Percentiles rank a stretch among this genome's conserved stretches.
These are phyloP conservation scores for Reticulitermes lucifugus DNA, from an alignment of 2,888 invertebrate genomes.

Conservation along the genomic window DNA sequence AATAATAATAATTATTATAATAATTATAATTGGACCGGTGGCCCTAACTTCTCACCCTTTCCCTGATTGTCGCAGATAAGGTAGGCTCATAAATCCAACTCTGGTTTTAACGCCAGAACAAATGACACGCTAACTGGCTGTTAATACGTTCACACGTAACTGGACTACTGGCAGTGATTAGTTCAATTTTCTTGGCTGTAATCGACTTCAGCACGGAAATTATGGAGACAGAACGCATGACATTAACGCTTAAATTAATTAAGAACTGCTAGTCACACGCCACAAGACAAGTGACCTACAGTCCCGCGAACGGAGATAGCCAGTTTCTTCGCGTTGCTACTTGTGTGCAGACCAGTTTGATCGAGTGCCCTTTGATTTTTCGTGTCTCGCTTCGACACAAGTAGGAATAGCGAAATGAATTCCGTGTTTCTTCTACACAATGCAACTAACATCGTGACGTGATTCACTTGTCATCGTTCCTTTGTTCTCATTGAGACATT, in stretches of 20 bases:
- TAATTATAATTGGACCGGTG: too few species aligned
- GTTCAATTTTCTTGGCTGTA: not conserved
- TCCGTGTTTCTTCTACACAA: too few species aligned
- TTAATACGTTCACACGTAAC: slow-evolving; percentile 11
- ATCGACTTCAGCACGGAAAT: slow-evolving; percentile 19
- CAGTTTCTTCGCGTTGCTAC: too few species aligned
- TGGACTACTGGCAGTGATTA: not conserved
- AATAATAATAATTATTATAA: too few species aligned
- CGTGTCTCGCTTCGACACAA: too few species aligned
- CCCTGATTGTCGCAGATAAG: not conserved
- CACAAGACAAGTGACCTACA: not conserved
- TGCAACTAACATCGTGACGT: too few species aligned
- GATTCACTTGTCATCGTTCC: too few species aligned
- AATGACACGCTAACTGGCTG: not conserved
- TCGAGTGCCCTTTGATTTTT: too few species aligned
- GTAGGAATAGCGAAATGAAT: too few species aligned
- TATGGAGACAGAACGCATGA: slow-evolving; percentile 6
- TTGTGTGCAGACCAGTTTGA: too few species aligned
- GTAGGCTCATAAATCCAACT: not conserved
- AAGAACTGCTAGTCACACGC: not conserved
- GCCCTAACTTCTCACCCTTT: not conserved
- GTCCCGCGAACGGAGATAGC: not conserved
- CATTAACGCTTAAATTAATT: not conserved
- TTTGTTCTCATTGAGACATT: too few species aligned
- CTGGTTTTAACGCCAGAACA: too few species aligned